Percentiles rank a stretch among this genome's conserved stretches.
Conservation (phyloP, 2,888 invertebrate genomes). For the Ennomos quercinarius region DNA sequence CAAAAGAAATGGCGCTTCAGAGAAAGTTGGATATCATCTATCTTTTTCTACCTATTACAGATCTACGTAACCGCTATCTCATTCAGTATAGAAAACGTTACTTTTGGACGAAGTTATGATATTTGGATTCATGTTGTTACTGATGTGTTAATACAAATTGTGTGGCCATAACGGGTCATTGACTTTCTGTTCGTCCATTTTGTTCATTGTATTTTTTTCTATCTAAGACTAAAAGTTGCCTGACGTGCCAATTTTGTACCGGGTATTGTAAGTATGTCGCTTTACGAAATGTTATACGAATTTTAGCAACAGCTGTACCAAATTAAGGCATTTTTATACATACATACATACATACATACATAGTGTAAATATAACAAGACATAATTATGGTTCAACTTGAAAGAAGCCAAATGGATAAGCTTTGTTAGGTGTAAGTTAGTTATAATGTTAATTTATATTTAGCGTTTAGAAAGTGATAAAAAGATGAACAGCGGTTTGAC, state of each 20-base stretch:
- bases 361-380: conserved; percentile 75
- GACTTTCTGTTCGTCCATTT: too few species aligned
- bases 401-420: conserved; percentile 84
- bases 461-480: conserved; percentile 23
- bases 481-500: conserved; percentile 11
- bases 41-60: too few species aligned
- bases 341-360: conserved; percentile 51
- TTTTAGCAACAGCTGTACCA: conserved; percentile 70
- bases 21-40: not conserved
- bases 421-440: conserved; percentile 66
- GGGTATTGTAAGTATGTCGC: conserved; percentile 24
- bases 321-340: conserved; percentile 74
- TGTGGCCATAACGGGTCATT: too few species aligned
- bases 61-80: too few species aligned
- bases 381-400: conserved; percentile 84
- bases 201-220: too few species aligned
- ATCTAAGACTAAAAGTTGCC: not conserved
- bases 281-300: conserved; percentile 23
- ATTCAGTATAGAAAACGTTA: too few species aligned
- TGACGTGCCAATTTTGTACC: conserved; percentile 5
- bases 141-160: too few species aligned
- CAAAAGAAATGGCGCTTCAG: conserved; percentile 6
- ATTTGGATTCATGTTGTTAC: too few species aligned
- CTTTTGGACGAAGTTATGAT: too few species aligned
- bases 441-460: conserved; percentile 45